Base-by-base conservation (phyloP, 2,113 vertebrate species). In the Gorsachius goisagi region DNA sequence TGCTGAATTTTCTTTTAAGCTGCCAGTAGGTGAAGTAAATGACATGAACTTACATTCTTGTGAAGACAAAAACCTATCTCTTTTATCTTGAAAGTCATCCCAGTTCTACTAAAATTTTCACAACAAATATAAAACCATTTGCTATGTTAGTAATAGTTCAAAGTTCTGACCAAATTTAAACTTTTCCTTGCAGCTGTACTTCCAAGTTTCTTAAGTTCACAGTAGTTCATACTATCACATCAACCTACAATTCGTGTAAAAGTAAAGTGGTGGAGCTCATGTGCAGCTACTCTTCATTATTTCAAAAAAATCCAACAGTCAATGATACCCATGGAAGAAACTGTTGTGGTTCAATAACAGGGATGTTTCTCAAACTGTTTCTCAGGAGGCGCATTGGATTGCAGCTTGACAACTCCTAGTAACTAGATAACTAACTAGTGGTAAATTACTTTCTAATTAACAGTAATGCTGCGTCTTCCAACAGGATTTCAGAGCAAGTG, bases 51-150 rank as follows among this genome's bases (percentile, higher is more conserved):
- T 84, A 37, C 55, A 66, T 94, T 91, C 66, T 81, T 85, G 11
- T 69, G 85, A 89, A 97, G 90, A 78, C 64, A 93, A 93, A 74
- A 88, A 90, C 59, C 27, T 86, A 15, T 56, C 58, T 91, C 59
- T 91, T 93, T 95, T 88, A 92, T 24, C 56, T 89, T 96, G 95
- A 96, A 96, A 97, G 79, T 96, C 83, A 94, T 92, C 58, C 79
- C 59, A 89, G 47, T 93, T 87, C 85, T 93, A 41, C 64, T 80
- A 74, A 91, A 88, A 89, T 67, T 92, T 92, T 93, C 87, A 59
- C 64, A 94, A 94, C 62, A 96, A 75, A 72, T 83, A 56, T 35
- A 85, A 85, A 96, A 71, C 30, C 2, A 50, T 79, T 95, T 95
- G 56, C 60, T 90, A 53, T 24, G 32, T 82, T 85, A 76, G 47